Base-by-base conservation (phyloP, 1,140 invertebrate genomes). In the Wiebesia pumilae region DNA sequence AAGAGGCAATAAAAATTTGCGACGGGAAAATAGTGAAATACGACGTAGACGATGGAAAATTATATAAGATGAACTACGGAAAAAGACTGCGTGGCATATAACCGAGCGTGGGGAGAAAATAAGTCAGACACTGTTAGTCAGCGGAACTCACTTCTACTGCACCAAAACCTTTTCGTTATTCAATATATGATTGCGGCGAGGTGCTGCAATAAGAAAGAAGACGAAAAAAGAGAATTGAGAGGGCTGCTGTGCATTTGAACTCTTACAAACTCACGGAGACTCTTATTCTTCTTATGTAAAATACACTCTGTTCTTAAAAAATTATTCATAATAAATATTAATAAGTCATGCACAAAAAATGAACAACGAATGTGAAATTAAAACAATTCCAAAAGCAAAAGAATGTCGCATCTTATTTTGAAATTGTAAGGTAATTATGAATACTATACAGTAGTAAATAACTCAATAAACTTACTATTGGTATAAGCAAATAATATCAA, bases 91-190 rank as follows among this genome's bases (percentile, higher is more conserved):
- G 24, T 43, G 43, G 75, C 24, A 77, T 51, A 77, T 79, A 65
- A 33, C 30, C 40, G 40, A 10, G 24, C 6, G 7, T 65, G 12
- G 7, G 40, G n/a, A 88, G 86, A 88, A 87, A 88, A 89, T 86
- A 89, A 87, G 86, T 89, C 86, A 87, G 87, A 89, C 4, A 58
- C 88, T 89, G 89, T 91, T 90, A 92, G 90, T 91, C 91, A 92
- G 90, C 91, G 87, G 85, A 91, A 89, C 83, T 88, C 87, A 88
- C 75, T 47, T 83, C 77, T 79, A 78, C 84, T 86, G 78, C 62
- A 78, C 47, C 83, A 77, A 89, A 91, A 88, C 87, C 87, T 73
- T 85, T 90, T 86, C 85, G 88, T 90, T 89, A 90, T 89, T 88
- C 83, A 89, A 81, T 89, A 89, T 89, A 87, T 89, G 86, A 82